phyloP scores from a whole-genome alignment of 2,888 invertebrate genomes.

The Stenchaetothrips biformis region DNA sequence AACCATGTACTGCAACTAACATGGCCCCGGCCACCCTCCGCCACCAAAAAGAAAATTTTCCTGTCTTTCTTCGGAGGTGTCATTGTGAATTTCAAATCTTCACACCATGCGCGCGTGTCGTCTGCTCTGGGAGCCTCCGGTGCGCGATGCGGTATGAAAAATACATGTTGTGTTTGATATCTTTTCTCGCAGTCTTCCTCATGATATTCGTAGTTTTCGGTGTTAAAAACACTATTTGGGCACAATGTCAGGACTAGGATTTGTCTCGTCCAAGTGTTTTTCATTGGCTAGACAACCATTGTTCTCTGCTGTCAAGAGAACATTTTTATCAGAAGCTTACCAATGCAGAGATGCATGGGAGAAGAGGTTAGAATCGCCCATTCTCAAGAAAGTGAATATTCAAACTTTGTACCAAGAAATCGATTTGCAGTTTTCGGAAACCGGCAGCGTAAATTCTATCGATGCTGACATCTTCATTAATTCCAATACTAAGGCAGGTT shows the following conservation, averaged over 20 bases:
- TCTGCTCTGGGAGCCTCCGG: no score
- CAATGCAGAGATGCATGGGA: conserved; percentile 68
- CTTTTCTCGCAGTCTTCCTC: no score
- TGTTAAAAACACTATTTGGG: neutral
- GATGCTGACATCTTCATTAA: conserved; percentile 82
- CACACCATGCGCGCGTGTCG: no score
- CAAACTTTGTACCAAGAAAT: conserved; percentile 66
- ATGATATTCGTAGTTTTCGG: no score
- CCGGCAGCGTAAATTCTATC: conserved; percentile 63
- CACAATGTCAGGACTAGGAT: neutral
- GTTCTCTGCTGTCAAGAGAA: neutral
- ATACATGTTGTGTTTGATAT: no score
- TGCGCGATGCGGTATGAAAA: no score
- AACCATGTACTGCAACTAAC: no score
- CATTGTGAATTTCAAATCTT: no score
- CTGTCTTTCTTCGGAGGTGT: no score
- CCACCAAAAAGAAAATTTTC: no score
- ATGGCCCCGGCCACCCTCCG: no score
- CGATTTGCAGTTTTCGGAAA: conserved; percentile 59
- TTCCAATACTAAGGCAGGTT: conserved; percentile 52
- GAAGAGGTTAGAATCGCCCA: conserved; percentile 55
- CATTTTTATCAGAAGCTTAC: conserved; percentile 66
- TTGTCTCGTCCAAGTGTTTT: neutral
- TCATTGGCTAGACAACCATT: neutral
- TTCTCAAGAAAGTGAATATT: conserved; percentile 59